A percentile compares a stretch with the other conserved stretches of the same genome.
Conservation (phyloP, 1,140 invertebrate genomes). For the Atta colombica region DNA sequence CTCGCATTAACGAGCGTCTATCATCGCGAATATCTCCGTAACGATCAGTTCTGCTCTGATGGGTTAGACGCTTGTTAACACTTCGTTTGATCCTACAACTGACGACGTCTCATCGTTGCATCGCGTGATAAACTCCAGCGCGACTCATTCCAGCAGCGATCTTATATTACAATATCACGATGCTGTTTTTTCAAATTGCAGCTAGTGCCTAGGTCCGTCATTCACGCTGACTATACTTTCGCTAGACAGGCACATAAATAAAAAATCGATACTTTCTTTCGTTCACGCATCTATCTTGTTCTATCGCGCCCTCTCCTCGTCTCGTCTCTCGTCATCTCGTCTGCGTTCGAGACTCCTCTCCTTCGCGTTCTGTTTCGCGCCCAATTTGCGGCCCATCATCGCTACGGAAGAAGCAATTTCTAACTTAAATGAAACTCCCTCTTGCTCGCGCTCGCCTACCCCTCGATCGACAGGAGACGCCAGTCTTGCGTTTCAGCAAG, state of each 20-base stretch:
- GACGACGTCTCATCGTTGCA: constrained; percentile 31
- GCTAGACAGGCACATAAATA: constrained; percentile 68
- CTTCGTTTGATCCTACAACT: constrained; percentile 54
- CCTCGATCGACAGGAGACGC: constrained; percentile 72
- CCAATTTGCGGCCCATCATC: constrained; percentile 86
- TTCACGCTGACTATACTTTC: constrained; percentile 12
- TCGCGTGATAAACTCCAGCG: constrained; percentile 31
- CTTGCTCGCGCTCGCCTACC: constrained; percentile 68
- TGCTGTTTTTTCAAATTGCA: constrained; percentile 12
- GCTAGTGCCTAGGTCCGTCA: background rate
- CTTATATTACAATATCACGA: background rate
- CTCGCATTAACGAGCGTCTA: constrained; percentile 69
- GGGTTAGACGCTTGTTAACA: constrained; percentile 66
- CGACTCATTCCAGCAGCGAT: background rate
- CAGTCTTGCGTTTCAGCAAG: constrained; percentile 66
- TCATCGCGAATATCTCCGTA: constrained; percentile 65
- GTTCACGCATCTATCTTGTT: constrained; percentile 21
- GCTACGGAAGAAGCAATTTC: constrained; percentile 87
- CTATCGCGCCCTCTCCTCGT: background rate
- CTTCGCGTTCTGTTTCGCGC: constrained; percentile 82
- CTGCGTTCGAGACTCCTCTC: constrained; percentile 69
- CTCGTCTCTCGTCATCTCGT: constrained; percentile 33
- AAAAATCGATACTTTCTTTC: constrained; percentile 73
- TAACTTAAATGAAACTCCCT: constrained; percentile 87
- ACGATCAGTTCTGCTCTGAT: constrained; percentile 59